Evolutionary conservation across 1,140 invertebrate genomes (phyloP), one percentile per base, ranked within the genome.

Genomic region (Cecropterus lyciades): DNA sequence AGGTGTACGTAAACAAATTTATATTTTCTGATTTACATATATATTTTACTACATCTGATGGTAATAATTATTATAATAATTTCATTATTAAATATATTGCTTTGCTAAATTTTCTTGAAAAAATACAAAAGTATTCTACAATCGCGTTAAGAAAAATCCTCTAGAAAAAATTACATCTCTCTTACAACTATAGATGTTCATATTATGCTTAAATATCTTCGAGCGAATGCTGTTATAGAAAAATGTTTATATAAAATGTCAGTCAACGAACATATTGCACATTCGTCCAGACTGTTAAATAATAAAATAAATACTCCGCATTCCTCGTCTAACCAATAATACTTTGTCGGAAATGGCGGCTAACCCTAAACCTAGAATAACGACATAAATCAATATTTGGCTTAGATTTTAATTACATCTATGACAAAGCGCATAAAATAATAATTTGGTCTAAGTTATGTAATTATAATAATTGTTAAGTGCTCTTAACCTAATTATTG

Each of bases 401-500:
- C 87, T 90, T 92, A 90, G 78, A 87, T 84, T 88, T 84, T 89
- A 91, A 89, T 87, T 91, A 89, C 69, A 87, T 75, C 87, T 91
- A 91, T 77, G 67, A 89, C 87, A 90, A 91, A 91, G 86, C 86
- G 89, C 78, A 82, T 87, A 87, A 84, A 85, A 70, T 90, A 88
- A 87, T 89, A 92, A 84, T 92, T 92, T 92, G 89, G 89, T 92
- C 89, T 92, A 92, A 88, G 85, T 90, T 92, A 91, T 88, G 82
- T 82, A 77, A 86, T 81, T 76, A 81, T 82, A 82, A 81, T 82
- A 84, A 84, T 76, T 80, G 84, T 90, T 91, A 90, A 92, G 89
- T 92, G 86, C 79, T 62, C 82, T 89, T 88, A 88, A 67, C 68
- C 84, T 89, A 90, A 84, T 91, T 91, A 91, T 91, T 90, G 86